phyloP scores from a whole-genome alignment of 2,888 invertebrate genomes.

The Andricus curvator region DNA sequence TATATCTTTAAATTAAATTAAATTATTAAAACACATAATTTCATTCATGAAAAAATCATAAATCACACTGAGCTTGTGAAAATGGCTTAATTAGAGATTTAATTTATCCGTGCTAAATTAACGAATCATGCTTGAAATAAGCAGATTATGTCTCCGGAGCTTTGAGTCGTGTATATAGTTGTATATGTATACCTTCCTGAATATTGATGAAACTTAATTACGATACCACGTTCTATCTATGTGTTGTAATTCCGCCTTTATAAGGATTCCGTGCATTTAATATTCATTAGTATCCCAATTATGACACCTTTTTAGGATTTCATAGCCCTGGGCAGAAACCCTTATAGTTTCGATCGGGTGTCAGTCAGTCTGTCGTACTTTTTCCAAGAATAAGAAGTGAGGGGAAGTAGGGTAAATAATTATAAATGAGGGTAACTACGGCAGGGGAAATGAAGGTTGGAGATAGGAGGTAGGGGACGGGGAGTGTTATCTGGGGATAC shows the following conservation, averaged over 20 bases:
- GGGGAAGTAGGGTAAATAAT: too few relatives aligned
- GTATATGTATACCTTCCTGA: slow-evolving; percentile 37
- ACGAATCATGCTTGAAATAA: slow-evolving; percentile 27
- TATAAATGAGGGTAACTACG: too few relatives aligned
- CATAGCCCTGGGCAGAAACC: too few relatives aligned
- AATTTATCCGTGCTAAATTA: slow-evolving; percentile 8
- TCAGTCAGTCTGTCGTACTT: too few relatives aligned
- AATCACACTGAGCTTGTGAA: background rate
- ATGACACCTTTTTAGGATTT: background rate
- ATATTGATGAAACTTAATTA: slow-evolving; percentile 37
- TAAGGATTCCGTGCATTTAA: slow-evolving; percentile 22
- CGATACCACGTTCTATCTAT: background rate
- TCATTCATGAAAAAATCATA: background rate
- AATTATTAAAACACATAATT: background rate
- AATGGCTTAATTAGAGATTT: slow-evolving; percentile 22
- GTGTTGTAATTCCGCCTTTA: background rate
- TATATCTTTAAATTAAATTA: too few relatives aligned
- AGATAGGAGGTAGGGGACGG: too few relatives aligned
- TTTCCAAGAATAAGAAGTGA: too few relatives aligned
- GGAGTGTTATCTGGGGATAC: too few relatives aligned
- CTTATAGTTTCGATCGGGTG: too few relatives aligned
- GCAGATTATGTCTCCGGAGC: background rate
- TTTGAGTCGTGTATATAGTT: background rate
- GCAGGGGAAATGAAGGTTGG: too few relatives aligned
- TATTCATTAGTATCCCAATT: background rate